Conservation (phyloP, 1,140 invertebrate genomes). For the Calephelis nemesis region DNA sequence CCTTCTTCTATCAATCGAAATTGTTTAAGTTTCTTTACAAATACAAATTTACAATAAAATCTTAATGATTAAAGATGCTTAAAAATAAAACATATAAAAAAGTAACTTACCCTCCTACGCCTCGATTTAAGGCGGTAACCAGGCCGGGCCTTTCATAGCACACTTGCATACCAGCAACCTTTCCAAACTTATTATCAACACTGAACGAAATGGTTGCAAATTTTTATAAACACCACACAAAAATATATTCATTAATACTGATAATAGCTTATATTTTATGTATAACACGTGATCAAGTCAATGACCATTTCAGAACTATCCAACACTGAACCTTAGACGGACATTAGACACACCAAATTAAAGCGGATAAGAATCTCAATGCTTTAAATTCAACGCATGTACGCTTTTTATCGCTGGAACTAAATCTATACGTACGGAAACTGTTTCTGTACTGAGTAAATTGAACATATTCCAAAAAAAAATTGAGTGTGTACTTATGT, state of each 20-base stretch:
- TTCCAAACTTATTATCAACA: slow-evolving; percentile 47
- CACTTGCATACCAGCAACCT: slow-evolving; percentile 70
- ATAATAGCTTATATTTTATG: slow-evolving; percentile 21
- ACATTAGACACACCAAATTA: slow-evolving; percentile 40
- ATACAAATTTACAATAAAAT: too few species aligned
- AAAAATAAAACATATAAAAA: slow-evolving; percentile 11
- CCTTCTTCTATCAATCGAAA: too few species aligned
- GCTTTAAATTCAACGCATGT: slow-evolving; percentile 34
- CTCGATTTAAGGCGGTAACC: slow-evolving; percentile 67
- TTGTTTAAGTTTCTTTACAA: too few species aligned
- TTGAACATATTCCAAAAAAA: neutral
- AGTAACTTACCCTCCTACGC: slow-evolving; percentile 55
- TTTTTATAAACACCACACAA: slow-evolving; percentile 40
- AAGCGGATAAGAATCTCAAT: slow-evolving; percentile 33
- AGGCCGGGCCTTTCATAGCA: slow-evolving; percentile 71
- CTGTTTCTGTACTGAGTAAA: neutral
- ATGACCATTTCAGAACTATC: slow-evolving; percentile 58
- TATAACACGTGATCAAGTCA: slow-evolving; percentile 69
- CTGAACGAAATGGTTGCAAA: slow-evolving; percentile 52
- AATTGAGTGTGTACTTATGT: too few species aligned
- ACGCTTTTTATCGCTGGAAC: slow-evolving; percentile 41
- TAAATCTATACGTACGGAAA: slow-evolving; percentile 33
- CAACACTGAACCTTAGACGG: slow-evolving; percentile 36
- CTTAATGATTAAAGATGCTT: too few species aligned
- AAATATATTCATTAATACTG: slow-evolving; percentile 16